phyloP scores from a whole-genome alignment of 2,113 vertebrate species.

The Blennius ocellaris region DNA sequence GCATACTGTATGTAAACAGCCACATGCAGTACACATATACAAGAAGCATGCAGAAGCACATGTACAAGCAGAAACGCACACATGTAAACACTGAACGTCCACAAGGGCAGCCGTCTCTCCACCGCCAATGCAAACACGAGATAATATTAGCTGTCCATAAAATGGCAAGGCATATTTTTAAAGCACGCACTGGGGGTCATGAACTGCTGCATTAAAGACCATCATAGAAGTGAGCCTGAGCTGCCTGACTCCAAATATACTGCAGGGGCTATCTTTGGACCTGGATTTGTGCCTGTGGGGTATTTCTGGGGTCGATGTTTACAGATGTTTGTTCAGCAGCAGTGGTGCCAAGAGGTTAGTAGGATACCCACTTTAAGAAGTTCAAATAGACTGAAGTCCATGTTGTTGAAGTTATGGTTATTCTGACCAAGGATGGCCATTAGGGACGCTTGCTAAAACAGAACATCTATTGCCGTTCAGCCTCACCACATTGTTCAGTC shows the following conservation, averaged over 20 bases:
- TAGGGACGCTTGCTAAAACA: too few species aligned
- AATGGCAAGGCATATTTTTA: slow-evolving; percentile 72
- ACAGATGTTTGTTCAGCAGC: slow-evolving; percentile 68
- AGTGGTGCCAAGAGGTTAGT: slow-evolving; percentile 73
- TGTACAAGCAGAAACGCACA: slow-evolving; percentile 35
- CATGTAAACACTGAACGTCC: slow-evolving; percentile 36
- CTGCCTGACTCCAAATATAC: slow-evolving; percentile 66
- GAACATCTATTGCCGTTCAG: slow-evolving; percentile 5
- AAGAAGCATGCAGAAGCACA: slow-evolving; percentile 11
- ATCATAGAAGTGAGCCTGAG: slow-evolving; percentile 58
- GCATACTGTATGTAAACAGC: slow-evolving; percentile 36
- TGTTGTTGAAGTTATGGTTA: slow-evolving; percentile 62
- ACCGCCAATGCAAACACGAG: slow-evolving; percentile 66
- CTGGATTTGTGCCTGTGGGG: slow-evolving; percentile 65
- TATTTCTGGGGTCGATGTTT: slow-evolving; percentile 75
- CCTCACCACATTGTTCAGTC: background rate
- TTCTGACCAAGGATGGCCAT: slow-evolving; percentile 39
- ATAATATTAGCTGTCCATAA: slow-evolving; percentile 73
- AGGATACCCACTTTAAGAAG: slow-evolving; percentile 73
- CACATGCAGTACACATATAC: background rate
- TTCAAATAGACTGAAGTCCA: slow-evolving; percentile 65
- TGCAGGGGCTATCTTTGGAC: slow-evolving; percentile 64
- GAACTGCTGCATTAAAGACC: slow-evolving; percentile 72
- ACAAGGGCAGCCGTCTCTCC: slow-evolving; percentile 39
- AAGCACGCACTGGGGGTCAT: slow-evolving; percentile 65